Percentiles rank a stretch among this genome's conserved stretches.
phyloP scores from a whole-genome alignment of 2,113 vertebrate species.

The Acinonyx jubatus region DNA sequence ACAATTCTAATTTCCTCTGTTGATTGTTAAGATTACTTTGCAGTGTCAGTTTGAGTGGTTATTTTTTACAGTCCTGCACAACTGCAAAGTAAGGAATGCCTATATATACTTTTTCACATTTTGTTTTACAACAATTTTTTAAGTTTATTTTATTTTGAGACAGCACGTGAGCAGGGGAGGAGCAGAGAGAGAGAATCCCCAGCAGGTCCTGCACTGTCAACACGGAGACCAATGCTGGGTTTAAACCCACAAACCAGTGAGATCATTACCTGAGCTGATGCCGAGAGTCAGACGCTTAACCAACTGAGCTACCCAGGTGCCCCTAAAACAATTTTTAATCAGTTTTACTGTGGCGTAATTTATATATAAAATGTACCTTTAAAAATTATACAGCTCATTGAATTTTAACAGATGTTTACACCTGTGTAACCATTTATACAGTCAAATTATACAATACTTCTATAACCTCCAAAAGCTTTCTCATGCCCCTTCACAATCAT shows the following conservation, averaged over 20 bases:
- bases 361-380: slow-evolving; percentile 32
- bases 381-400: neutral
- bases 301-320: no score
- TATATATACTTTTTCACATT: neutral
- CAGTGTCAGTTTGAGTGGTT: neutral
- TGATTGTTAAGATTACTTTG: slow-evolving; percentile 39
- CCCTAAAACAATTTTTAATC: neutral
- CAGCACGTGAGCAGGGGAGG: no score
- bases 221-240: no score
- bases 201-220: no score
- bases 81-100: neutral
- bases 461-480: slow-evolving; percentile 46
- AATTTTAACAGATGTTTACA: slow-evolving; percentile 30
- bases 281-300: no score
- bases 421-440: slow-evolving; percentile 3
- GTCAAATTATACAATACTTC: neutral
- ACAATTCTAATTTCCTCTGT: neutral
- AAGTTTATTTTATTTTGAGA: no score
- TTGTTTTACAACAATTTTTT: neutral
- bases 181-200: no score
- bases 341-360: slow-evolving; percentile 28
- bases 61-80: neutral
- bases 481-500: neutral
- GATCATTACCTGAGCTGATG: no score
- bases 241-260: no score